Base-by-base conservation (phyloP, 2,113 vertebrate genomes). In the Oxyura jamaicensis region DNA sequence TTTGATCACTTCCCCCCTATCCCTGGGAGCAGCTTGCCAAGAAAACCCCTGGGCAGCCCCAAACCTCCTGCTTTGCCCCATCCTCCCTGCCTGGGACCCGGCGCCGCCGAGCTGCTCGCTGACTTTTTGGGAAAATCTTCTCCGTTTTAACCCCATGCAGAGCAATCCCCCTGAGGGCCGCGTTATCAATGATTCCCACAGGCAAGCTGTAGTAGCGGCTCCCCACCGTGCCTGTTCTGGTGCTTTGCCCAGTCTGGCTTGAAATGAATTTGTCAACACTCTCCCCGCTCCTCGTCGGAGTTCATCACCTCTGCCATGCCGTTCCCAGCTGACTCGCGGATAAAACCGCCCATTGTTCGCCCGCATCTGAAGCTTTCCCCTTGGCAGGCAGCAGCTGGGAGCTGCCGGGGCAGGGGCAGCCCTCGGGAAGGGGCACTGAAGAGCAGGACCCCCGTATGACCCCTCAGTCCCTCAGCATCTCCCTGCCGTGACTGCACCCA, bases 261-360 rank as follows among this genome's bases (percentile, higher is more conserved):
- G 74, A 96, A 96, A 96, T 81, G 86, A 93, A 95, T 94, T 96
- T 96, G 95, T 94, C 90, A 96, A 94, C 94, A 93, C 94, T 96
- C 96, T 95, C 93, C 72, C 65, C 60, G 95, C 90, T 96, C 96
- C 87, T 96, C 84, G 20, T 63, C 83, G 94, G 93, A 96, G 96
- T 96, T 93, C 95, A 91, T 93, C 95, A 96, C 90, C 90, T 97
- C 91, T 94, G 93, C 96, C 93, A 95, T 71, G 93, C 85, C 53
- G 60, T 94, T 97, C 90, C 91, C 94, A 96, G 87, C 92, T 93
- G 95, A 96, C 94, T 92, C 66, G 12, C 73, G 85, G 79, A 96
- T 96, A 96, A 95, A 94, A 95, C 91, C 74, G 80, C 91, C 95
- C 95, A 95, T 96, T 96, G 95, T 95, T 97, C 63, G 79, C 63